These are phyloP conservation scores for Drosophila cardini DNA, from an alignment of 1,140 invertebrate genomes.

Conservation along the genomic window DNA sequence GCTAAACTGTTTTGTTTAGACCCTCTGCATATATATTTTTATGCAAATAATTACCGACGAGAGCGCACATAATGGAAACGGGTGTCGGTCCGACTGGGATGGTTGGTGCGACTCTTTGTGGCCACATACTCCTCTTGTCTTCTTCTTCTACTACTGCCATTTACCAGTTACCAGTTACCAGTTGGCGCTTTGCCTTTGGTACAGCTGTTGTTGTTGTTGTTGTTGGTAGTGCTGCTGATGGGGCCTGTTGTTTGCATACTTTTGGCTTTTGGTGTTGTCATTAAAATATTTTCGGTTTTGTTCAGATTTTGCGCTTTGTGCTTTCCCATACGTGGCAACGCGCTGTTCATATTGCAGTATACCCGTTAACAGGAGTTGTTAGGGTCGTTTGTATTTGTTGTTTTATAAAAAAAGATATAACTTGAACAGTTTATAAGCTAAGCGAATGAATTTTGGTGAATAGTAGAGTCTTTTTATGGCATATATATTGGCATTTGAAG, in stretches of 20 bases:
- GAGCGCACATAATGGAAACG: slow-evolving; percentile 70
- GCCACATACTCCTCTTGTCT: slow-evolving; percentile 18
- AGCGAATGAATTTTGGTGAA: too few species aligned
- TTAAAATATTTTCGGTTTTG: slow-evolving; percentile 82
- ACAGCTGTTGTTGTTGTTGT: too few species aligned
- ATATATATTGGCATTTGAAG: too few species aligned
- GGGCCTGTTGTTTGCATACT: slow-evolving; percentile 18
- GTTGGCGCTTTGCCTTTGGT: slow-evolving; percentile 36
- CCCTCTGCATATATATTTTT: slow-evolving; percentile 81
- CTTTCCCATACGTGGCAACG: slow-evolving; percentile 3
- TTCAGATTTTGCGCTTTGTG: slow-evolving; percentile 59
- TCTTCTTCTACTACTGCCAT: slow-evolving; percentile 26
- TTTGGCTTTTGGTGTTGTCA: slow-evolving; percentile 67
- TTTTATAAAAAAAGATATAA: too few species aligned
- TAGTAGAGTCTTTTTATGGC: too few species aligned
- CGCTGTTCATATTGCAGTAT: slow-evolving; percentile 8
- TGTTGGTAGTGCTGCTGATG: neutral
- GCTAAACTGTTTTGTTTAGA: slow-evolving; percentile 83
- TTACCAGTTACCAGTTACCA: slow-evolving; percentile 1
- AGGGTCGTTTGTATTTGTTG: too few species aligned
- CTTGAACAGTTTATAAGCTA: too few species aligned
- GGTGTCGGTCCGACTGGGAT: slow-evolving; percentile 22
- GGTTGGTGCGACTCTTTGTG: slow-evolving; percentile 25
- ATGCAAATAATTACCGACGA: slow-evolving; percentile 80
- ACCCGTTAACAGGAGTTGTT: too few species aligned